Evolutionary conservation across 2,888 invertebrate genomes (phyloP), one percentile per base, ranked within the genome.

Genomic region (Drosophila kambysellisi): DNA sequence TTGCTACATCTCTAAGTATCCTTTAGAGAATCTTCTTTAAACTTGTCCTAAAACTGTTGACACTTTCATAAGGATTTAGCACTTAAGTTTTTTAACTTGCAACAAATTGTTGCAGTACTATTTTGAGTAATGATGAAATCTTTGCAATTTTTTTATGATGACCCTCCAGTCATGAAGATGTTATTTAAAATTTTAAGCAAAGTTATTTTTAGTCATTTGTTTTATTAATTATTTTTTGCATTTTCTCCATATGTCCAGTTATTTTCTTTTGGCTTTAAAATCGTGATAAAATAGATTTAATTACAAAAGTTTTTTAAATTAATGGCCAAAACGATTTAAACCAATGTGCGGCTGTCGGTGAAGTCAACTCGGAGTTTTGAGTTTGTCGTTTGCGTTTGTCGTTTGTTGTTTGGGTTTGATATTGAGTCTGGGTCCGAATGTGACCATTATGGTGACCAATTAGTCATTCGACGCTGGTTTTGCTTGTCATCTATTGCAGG

Each of bases 381-480:
- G 61, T 51, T 32, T 29, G 32, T 17, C 32, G 35, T 46, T 32
- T 29, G 32, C n/a, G 61, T 51, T 32, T 29, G 32, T 17, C 32
- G 35, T 46, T 32, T 29, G 32, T 17, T 25, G 35, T 46, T n/a
- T 20, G 25, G 43, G 60, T 57, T 39, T 15, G 43, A 53, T 58
- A 50, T 43, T 59, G 67, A 71, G 54, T 60, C 59, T 58, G 57
- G 56, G 60, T 35, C 62, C 43, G 77, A 73, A 71, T 73, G 81
- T 87, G 89, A 82, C 81, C 89, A 89, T 86, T 90, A 86, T 85
- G 88, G 83, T 73, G 86, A 79, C 83, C 86, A 87, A 87, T 87
- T 87, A 89, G 90, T 87, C 86, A 86, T 87, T 87, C 84, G 86
- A 61, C 76, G 74, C 84, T 87, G 73, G 80, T 82, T 76, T 89